phyloP scores from a whole-genome alignment of 2,888 invertebrate genomes.

The Marasmarcha lunaedactyla region DNA sequence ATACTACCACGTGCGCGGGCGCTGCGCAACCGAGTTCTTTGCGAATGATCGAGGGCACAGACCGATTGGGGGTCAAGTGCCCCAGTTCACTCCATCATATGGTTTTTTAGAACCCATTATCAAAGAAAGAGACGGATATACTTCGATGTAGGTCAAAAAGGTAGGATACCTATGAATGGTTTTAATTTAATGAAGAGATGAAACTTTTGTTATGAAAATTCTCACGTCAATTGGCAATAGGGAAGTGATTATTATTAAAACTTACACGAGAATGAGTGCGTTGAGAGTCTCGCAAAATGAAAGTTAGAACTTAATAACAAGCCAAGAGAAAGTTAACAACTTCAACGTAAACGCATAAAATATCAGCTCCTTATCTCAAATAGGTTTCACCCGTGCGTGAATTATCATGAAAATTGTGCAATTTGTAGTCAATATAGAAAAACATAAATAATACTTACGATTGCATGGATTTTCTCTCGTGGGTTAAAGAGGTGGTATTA shows the following conservation, averaged over 20 bases:
- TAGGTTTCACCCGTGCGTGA: constrained; percentile 1
- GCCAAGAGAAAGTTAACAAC: background rate
- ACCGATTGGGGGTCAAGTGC: constrained; percentile 1
- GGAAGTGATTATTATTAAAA: no score
- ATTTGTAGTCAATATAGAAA: constrained; percentile 18
- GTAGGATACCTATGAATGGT: no score
- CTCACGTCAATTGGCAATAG: no score
- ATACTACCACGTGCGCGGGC: background rate
- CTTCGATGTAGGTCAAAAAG: no score
- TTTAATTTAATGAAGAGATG: no score
- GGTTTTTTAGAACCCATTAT: no score
- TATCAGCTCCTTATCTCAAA: background rate
- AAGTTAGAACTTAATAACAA: background rate
- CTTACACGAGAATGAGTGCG: no score
- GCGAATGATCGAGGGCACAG: background rate
- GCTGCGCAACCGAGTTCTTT: background rate
- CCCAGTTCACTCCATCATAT: background rate
- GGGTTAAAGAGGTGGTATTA: constrained; percentile 43
- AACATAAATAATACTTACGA: constrained; percentile 36
- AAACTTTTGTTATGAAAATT: no score
- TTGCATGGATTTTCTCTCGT: constrained; percentile 63
- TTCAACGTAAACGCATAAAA: background rate
- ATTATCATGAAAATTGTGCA: constrained; percentile 31
- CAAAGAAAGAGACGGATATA: no score
- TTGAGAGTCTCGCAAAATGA: background rate